Conservation (phyloP, 2,113 vertebrate species). For the Aptenodytes forsteri region DNA sequence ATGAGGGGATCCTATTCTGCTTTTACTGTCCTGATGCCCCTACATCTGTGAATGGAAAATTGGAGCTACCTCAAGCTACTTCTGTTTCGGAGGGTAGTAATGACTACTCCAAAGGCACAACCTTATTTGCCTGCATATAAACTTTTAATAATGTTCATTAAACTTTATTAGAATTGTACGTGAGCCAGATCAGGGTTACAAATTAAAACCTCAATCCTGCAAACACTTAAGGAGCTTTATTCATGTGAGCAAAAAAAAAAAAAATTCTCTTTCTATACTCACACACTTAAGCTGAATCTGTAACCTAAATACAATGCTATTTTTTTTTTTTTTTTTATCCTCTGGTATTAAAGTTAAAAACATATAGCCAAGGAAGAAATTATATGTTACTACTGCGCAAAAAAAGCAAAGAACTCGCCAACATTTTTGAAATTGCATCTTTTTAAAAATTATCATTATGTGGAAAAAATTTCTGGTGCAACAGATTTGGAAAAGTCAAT, state of each 20-base stretch:
- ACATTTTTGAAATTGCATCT: not conserved
- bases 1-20: not conserved
- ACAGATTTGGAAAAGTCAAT: not conserved
- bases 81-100: slow-evolving; percentile 21
- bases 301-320: not conserved
- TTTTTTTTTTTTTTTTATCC: not conserved
- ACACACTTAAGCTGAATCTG: not conserved
- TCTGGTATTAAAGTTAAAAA: not conserved
- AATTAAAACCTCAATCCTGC: slow-evolving; percentile 53
- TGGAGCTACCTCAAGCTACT: not conserved
- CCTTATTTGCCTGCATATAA: slow-evolving; percentile 60
- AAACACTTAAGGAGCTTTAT: slow-evolving; percentile 32
- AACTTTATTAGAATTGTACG: slow-evolving; percentile 66
- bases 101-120: slow-evolving; percentile 33
- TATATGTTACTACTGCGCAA: not conserved
- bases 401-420: not conserved
- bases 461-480: not conserved
- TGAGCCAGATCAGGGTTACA: slow-evolving; percentile 44
- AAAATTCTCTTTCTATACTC: not conserved
- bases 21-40: not conserved
- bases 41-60: not conserved
- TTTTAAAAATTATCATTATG: not conserved
- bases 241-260: not conserved
- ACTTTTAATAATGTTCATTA: slow-evolving; percentile 72
- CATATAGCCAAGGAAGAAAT: not conserved